Percentiles rank a stretch among this genome's conserved stretches.
Conservation (phyloP, 2,797 vertebrate genomes). For the Valencia hispanica region DNA sequence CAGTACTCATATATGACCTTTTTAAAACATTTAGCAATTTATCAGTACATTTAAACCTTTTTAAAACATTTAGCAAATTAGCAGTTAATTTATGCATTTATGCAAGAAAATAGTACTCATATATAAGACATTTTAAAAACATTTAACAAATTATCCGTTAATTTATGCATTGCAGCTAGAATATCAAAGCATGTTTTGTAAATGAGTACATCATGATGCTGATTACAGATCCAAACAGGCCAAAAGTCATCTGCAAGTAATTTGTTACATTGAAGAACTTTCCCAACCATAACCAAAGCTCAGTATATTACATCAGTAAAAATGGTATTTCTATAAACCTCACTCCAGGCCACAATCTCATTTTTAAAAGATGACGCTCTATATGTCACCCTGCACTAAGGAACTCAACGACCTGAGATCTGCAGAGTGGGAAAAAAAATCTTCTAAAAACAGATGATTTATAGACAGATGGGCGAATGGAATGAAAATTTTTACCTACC, state of each 20-base stretch:
- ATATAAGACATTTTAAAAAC: neutral
- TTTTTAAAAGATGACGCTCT: constrained; percentile 42
- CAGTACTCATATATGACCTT: neutral
- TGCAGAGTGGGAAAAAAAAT: constrained; percentile 10
- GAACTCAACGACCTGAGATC: constrained; percentile 11
- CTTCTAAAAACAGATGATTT: constrained; percentile 34
- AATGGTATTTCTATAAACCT: constrained; percentile 43
- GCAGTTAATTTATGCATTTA: constrained; percentile 4
- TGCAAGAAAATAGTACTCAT: neutral
- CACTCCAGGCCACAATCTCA: constrained; percentile 40
- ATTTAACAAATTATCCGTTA: constrained; percentile 20
- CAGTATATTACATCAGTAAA: constrained; percentile 58
- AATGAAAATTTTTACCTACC: constrained; percentile 70
- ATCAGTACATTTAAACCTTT: constrained; percentile 6
- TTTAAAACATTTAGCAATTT: constrained; percentile 15
- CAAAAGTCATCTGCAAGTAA: constrained; percentile 58
- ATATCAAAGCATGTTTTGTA: constrained; percentile 29
- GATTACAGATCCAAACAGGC: constrained; percentile 55
- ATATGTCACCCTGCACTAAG: constrained; percentile 13
- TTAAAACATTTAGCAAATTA: constrained; percentile 17
- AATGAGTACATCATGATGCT: constrained; percentile 51
- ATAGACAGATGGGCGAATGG: constrained; percentile 13
- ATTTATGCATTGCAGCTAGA: constrained; percentile 12
- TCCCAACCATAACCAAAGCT: constrained; percentile 51
- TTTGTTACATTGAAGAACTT: constrained; percentile 54